A percentile compares a stretch with the other conserved stretches of the same genome.
These are phyloP conservation scores for Chaetorhynchus papuensis DNA, from an alignment of 2,113 vertebrate genomes.

Conservation along the genomic window DNA sequence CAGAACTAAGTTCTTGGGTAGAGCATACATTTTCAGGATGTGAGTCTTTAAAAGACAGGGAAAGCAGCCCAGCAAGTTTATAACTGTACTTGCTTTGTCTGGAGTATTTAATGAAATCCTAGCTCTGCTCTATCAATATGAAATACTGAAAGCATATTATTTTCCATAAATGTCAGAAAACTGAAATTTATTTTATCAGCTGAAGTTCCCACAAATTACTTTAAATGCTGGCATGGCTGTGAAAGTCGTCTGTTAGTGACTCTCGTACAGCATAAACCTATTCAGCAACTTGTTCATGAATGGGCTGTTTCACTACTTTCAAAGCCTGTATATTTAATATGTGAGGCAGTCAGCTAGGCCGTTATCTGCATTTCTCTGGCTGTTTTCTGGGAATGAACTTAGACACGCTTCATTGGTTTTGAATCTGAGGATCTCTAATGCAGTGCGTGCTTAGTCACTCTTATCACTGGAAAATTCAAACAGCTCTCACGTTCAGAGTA, in stretches of 20 bases:
- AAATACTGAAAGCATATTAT: background rate
- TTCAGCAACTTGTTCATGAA: background rate
- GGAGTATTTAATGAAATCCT: background rate
- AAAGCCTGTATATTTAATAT: background rate
- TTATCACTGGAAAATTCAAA: background rate
- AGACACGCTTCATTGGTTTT: background rate
- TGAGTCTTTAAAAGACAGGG: background rate
- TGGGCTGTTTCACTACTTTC: background rate
- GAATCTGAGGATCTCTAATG: background rate
- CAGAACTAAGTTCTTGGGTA: background rate
- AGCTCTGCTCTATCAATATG: background rate
- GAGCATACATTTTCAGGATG: background rate
- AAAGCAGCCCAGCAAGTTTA: background rate
- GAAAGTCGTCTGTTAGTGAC: background rate
- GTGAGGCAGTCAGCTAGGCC: background rate
- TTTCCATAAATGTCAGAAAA: background rate
- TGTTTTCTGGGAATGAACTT: background rate
- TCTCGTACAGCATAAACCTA: background rate
- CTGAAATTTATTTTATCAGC: background rate
- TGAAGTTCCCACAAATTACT: background rate
- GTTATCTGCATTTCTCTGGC: background rate
- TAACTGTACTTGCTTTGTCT: background rate
- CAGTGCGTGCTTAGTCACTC: background rate
- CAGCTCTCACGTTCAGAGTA: background rate
- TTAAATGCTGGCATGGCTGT: background rate